Evolutionary conservation across 2,113 vertebrate species (phyloP).

Genomic region (Albula goreensis): DNA sequence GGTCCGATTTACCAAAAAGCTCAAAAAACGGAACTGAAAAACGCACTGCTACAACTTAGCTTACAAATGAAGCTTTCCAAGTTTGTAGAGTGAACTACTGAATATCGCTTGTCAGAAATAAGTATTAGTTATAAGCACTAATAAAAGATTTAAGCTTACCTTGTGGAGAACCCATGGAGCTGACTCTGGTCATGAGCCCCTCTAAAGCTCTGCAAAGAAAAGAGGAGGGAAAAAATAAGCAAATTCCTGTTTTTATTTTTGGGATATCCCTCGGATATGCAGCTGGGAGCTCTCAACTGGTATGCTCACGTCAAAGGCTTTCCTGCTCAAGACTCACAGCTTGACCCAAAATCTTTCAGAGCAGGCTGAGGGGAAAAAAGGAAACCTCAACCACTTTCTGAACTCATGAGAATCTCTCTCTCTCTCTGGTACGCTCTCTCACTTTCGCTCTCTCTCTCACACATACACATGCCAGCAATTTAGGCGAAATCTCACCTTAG

Average conservation of each 20-base stretch:
- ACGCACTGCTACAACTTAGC: neutral
- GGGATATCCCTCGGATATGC: slow-evolving; percentile 36
- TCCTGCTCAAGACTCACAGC: slow-evolving; percentile 47
- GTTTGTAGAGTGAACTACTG: neutral
- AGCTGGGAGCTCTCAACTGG: slow-evolving; percentile 47
- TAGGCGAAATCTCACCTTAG: slow-evolving; percentile 2
- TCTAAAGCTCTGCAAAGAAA: neutral
- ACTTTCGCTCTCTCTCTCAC: neutral
- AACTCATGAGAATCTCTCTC: neutral
- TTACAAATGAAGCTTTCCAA: neutral
- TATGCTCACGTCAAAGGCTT: slow-evolving; percentile 43
- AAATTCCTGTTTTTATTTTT: slow-evolving; percentile 11
- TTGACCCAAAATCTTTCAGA: slow-evolving; percentile 29
- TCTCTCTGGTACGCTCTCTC: neutral
- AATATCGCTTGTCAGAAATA: neutral
- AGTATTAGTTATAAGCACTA: neutral
- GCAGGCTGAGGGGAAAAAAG: neutral
- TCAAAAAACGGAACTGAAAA: neutral
- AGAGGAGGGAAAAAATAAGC: neutral
- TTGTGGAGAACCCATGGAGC: neutral
- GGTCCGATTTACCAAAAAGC: neutral
- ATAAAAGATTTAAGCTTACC: slow-evolving; percentile 1
- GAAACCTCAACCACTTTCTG: neutral
- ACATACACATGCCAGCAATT: neutral
- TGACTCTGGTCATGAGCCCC: neutral